Base-by-base conservation (phyloP, 2,113 vertebrate genomes). In the Canis aureus region DNA sequence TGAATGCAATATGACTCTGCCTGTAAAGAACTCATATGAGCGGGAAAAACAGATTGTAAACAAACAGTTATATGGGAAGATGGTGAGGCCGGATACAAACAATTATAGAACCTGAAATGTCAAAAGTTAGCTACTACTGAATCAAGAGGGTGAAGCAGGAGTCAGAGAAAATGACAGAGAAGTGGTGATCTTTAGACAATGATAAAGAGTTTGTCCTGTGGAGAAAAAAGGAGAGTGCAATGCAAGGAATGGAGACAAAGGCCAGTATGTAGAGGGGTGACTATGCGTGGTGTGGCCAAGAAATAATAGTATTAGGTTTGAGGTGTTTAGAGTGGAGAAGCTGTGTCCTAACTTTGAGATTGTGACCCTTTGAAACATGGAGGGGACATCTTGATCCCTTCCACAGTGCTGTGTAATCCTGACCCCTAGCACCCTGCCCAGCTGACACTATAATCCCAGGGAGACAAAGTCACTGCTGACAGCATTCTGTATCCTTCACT, bases 111-210 rank as follows among this genome's bases (percentile, higher is more conserved):
- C 89, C 6, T 32, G 78, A 92, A 16, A 60, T 23, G 73, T 67
- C 20, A 80, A 89, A 92, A 43, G 57, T n/a, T 16, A 82, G 67
- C 67, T 86, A 55, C 9, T 92, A 71, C n/a, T 69, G 23, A 95
- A 66, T 76, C 27, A 19, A 69, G 74, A 89, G 12, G 29, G 55
- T 57, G 66, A 86, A 55, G 11, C 11, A 57, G 29, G 4, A 10
- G 19, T 91, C 64, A 38, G 43, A 67, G 66, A 91, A 97, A 43
- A 97, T 27, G 73, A 84, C 0, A 76, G 35, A 53, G 67, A 90
- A 83, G 32, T 51, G 57, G 16, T 25, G 9, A n/a, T 55, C 67
- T 60, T 73, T 43, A 60, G 55, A 79, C 19, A 43, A 67, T 35
- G 5, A 51, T 38, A 7, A 49, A 43, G 4, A 60, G 19, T 84